Base-by-base conservation (phyloP, 2,797 vertebrate species). In the Liparis tanakae region DNA sequence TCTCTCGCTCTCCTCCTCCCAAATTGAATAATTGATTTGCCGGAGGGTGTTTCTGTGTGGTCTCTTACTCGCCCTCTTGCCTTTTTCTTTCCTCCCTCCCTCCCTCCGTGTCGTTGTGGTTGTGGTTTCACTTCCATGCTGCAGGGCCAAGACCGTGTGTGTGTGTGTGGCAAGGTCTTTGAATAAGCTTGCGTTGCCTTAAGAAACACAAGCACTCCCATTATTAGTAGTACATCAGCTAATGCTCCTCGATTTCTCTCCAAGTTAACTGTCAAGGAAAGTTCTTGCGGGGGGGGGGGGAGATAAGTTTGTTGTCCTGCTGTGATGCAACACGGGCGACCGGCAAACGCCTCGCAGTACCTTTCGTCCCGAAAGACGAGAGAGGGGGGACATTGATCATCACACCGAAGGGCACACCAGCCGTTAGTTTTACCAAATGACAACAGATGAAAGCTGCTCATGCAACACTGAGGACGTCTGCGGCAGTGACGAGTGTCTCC, bases 1-100 rank as follows among this genome's bases (percentile, higher is more conserved):
- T 71, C 76, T 71, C 61, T 37, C 70, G 76, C 70, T 78, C 58
- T 60, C 41, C 78, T 81, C 81, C 67, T 80, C 59, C 55, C 36
- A 85, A 83, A 89, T 90, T 84, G 80, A 91, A 88, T 85, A 85
- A 87, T 87, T 90, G 81, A 91, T 90, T 89, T 51, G 72, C 85
- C 88, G 80, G 76, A 88, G 89, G 86, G 87, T 81, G 76, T 91
- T 92, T 89, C 84, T 82, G 79, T 90, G 86, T 86, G 84, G 89
- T 87, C 86, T 76, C 66, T 78, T 22, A 53, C 66, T 81, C 33
- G n/a, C 75, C 43, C 61, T 70, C 70, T 41, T 58, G 55, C 36
- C 65, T 79, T 66, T 72, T 74, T 71, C 58, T 82, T 67, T 74
- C 70, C 58, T 81, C 66, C 53, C 7, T 13, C 39, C 7, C 76